These are phyloP conservation scores for Axinella damicornis DNA, from an alignment of 37 sponge, comb jelly and placozoan species.

Conservation along the genomic window DNA sequence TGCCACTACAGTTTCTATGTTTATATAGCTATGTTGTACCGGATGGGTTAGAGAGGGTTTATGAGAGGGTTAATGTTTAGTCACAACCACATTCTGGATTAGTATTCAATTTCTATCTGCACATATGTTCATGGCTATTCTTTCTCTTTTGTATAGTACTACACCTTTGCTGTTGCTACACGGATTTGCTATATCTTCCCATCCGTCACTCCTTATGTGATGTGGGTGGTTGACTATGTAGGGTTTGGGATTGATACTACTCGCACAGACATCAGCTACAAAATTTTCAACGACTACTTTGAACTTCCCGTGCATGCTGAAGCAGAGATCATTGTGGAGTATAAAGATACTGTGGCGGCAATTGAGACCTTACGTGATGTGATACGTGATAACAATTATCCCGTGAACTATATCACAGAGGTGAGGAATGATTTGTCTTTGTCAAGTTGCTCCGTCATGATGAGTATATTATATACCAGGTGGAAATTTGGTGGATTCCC, in stretches of 20 bases:
- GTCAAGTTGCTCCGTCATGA: not conserved
- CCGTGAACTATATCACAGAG: constrained; percentile 76
- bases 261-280: constrained; percentile 57
- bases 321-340: constrained; percentile 55
- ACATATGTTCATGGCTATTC: too few relatives aligned
- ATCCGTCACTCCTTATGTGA: constrained; percentile 25
- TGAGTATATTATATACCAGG: not conserved
- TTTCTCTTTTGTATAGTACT: constrained; percentile 43
- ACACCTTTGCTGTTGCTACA: constrained; percentile 63
- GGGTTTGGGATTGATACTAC: constrained; percentile 8
- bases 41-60: too few relatives aligned
- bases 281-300: constrained; percentile 63
- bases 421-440: not conserved
- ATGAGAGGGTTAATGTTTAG: too few relatives aligned
- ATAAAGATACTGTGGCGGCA: constrained; percentile 31
- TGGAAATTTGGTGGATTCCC: too few relatives aligned
- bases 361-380: constrained; percentile 29
- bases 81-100: too few relatives aligned
- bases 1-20: too few relatives aligned
- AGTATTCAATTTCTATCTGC: too few relatives aligned
- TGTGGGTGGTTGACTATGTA: constrained; percentile 39
- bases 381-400: constrained; percentile 21
- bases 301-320: constrained; percentile 67
- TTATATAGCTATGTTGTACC: too few relatives aligned
- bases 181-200: constrained; percentile 51